phyloP scores from a whole-genome alignment of 2,113 vertebrate genomes.

The Ramphastos sulfuratus region DNA sequence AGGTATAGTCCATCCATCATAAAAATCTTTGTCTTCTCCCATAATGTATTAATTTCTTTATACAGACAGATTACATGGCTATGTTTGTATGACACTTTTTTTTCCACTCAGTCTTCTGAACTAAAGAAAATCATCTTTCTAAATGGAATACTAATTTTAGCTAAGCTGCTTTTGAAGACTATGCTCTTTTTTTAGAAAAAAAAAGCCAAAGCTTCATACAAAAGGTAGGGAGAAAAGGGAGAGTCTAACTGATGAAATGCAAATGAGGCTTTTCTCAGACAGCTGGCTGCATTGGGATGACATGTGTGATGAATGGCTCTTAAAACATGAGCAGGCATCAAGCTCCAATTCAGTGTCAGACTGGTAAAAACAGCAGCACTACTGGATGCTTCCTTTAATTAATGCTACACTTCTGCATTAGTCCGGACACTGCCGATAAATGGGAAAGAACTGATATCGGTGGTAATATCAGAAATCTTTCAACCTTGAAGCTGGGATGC shows the following conservation, averaged over 20 bases:
- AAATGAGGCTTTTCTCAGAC: conserved; percentile 87
- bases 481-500: conserved; percentile 81
- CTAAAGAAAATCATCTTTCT: conserved; percentile 75
- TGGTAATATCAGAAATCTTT: conserved; percentile 85
- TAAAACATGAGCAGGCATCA: conserved; percentile 91
- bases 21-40: conserved; percentile 54
- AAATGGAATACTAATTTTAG: conserved; percentile 79
- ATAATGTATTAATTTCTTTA: conserved; percentile 57
- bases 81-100: conserved; percentile 41
- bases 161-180: conserved; percentile 77
- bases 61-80: conserved; percentile 44
- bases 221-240: conserved; percentile 70
- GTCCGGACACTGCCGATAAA: conserved; percentile 82
- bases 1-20: conserved; percentile 52
- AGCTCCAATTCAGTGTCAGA: conserved; percentile 89
- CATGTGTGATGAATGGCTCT: conserved; percentile 96
- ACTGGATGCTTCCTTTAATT: conserved; percentile 93
- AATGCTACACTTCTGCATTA: conserved; percentile 81
- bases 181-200: conserved; percentile 48
- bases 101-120: conserved; percentile 66
- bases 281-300: conserved; percentile 92
- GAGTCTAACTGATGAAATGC: conserved; percentile 86
- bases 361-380: conserved; percentile 81
- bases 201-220: conserved; percentile 69
- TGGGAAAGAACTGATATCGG: conserved; percentile 79